These are phyloP conservation scores for Helicoverpa zea DNA, from an alignment of 1,140 invertebrate species.

Conservation along the genomic window DNA sequence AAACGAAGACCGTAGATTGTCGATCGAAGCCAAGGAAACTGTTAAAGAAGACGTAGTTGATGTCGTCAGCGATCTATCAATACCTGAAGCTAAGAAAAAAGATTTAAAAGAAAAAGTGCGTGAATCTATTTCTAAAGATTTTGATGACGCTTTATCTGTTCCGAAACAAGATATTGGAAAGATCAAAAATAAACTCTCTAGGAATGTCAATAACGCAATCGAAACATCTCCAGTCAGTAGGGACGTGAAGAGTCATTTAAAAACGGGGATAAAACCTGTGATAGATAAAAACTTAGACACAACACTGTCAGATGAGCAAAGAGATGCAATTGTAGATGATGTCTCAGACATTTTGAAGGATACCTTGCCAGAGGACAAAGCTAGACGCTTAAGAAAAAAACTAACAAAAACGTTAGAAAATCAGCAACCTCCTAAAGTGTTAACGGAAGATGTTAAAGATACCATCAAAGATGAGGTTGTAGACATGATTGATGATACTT, in stretches of 20 bases:
- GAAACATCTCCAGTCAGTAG: not conserved
- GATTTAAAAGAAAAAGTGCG: not conserved
- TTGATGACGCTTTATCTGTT: not conserved
- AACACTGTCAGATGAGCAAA: slow-evolving; percentile 1
- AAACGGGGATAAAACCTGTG: not conserved
- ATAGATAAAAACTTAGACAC: slow-evolving; percentile 1
- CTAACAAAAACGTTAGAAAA: not conserved
- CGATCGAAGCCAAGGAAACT: not conserved
- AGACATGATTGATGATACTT: not conserved
- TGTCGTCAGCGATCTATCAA: not conserved
- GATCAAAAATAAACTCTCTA: not conserved
- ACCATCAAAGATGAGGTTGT: not conserved
- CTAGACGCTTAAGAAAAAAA: not conserved
- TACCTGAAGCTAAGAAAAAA: slow-evolving; percentile 7
- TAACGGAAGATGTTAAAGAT: not conserved
- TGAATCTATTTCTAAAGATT: not conserved
- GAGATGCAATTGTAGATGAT: not conserved
- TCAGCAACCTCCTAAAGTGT: no score
- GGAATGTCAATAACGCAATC: not conserved
- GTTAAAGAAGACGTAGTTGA: not conserved
- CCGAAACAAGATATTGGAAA: not conserved
- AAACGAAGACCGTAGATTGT: not conserved
- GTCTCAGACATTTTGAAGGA: not conserved
- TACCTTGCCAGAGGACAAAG: not conserved
- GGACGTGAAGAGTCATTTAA: not conserved